Evolutionary conservation across 2,888 invertebrate species (phyloP).

Genomic region (Dasysyrphus tricinctus): DNA sequence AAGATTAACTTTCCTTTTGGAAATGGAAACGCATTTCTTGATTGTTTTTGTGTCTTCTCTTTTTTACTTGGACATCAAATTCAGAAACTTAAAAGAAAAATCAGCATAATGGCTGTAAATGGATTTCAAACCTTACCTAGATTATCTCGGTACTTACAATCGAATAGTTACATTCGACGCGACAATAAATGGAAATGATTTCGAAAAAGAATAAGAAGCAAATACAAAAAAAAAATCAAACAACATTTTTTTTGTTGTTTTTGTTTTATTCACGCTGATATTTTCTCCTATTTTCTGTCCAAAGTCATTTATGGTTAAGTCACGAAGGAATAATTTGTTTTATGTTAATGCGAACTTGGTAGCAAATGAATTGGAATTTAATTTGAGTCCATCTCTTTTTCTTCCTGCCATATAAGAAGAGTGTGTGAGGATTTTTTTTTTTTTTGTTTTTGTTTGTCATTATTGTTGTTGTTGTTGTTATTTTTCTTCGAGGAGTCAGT

Average conservation of each 20-base stretch:
- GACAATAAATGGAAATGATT: slow-evolving; percentile 74
- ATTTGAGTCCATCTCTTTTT: slow-evolving; percentile 80
- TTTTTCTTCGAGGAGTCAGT: slow-evolving; percentile 29
- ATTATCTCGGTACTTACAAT: slow-evolving; percentile 45
- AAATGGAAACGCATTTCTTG: slow-evolving; percentile 62
- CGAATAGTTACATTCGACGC: slow-evolving; percentile 48
- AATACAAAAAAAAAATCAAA: slow-evolving; percentile 16
- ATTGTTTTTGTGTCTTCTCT: not conserved
- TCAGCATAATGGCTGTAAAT: slow-evolving; percentile 74
- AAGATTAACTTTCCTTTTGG: slow-evolving; percentile 24
- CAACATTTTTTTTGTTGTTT: slow-evolving; percentile 36
- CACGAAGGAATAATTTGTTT: slow-evolving; percentile 84
- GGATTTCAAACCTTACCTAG: slow-evolving; percentile 69
- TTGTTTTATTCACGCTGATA: slow-evolving; percentile 51
- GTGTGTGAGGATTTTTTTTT: slow-evolving; percentile 63
- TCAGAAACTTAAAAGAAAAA: slow-evolving; percentile 35
- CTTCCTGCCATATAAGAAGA: slow-evolving; percentile 48
- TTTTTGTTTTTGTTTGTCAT: slow-evolving; percentile 18
- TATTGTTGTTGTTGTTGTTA: not conserved
- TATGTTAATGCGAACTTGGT: slow-evolving; percentile 82
- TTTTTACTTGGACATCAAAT: not conserved
- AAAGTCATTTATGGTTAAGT: slow-evolving; percentile 83
- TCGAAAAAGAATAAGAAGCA: slow-evolving; percentile 40
- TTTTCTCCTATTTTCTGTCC: slow-evolving; percentile 73
- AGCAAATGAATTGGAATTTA: slow-evolving; percentile 83